phyloP scores from a whole-genome alignment of 2,797 vertebrate species.

The Myiothlypis chrysogaster region DNA sequence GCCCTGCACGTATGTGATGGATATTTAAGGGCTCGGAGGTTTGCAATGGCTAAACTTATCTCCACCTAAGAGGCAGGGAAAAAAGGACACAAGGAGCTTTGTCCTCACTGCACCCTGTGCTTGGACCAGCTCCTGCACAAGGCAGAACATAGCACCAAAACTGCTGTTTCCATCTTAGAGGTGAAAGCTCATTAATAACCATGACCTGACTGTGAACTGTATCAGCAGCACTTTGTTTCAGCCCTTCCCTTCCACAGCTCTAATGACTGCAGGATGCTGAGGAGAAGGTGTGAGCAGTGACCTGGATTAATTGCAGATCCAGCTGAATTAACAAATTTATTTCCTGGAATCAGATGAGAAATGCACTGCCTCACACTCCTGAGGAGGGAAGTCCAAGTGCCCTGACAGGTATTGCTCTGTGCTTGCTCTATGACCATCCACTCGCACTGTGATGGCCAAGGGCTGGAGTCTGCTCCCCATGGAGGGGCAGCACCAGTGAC shows the following conservation, averaged over 20 bases:
- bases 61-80: neutral
- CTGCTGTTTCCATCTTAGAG: constrained; percentile 29
- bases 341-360: constrained; percentile 4
- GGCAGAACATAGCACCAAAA: neutral
- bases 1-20: rapidly evolving
- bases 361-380: neutral
- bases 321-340: constrained; percentile 45
- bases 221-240: neutral
- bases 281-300: constrained; percentile 51
- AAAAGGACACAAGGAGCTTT: constrained; percentile 10
- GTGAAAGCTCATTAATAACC: constrained; percentile 55
- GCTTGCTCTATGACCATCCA: neutral
- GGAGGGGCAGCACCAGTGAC: neutral
- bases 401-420: neutral
- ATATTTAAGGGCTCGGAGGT: neutral
- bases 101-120: neutral
- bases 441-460: neutral
- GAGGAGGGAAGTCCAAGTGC: neutral
- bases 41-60: neutral
- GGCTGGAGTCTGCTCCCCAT: neutral
- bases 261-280: constrained; percentile 34
- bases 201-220: constrained; percentile 60
- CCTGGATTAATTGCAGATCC: constrained; percentile 53
- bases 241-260: constrained; percentile 24
- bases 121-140: neutral